Percentiles rank a stretch among this genome's conserved stretches.
Evolutionary conservation across 1,140 invertebrate species (phyloP).

Genomic region (Goniozus legneri): DNA sequence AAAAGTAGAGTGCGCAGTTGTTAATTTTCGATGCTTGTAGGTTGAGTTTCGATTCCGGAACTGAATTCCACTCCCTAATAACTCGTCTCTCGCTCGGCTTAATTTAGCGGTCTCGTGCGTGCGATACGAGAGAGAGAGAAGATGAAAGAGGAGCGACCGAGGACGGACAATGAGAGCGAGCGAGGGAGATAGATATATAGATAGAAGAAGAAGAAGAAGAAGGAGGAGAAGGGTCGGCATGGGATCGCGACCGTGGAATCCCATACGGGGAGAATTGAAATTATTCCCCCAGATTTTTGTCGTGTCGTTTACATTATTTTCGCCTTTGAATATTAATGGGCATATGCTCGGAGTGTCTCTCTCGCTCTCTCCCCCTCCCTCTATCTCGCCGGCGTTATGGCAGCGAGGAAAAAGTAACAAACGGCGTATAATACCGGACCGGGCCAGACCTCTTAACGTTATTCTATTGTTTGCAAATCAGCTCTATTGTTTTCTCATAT

Average conservation of each 20-base stretch:
- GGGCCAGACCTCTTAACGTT: conserved; percentile 57
- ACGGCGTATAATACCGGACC: conserved; percentile 54
- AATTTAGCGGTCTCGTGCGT: too few relatives aligned
- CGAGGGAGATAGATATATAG: conserved; percentile 2
- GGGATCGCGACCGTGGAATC: conserved; percentile 21
- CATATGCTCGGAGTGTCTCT: too few relatives aligned
- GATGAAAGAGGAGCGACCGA: conserved; percentile 3
- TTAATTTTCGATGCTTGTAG: too few relatives aligned
- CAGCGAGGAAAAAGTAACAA: conserved; percentile 52
- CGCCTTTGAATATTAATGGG: conserved; percentile 58
- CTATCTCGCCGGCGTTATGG: conserved; percentile 52
- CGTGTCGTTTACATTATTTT: conserved; percentile 57
- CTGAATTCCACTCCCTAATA: too few relatives aligned
- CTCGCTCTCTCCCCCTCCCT: too few relatives aligned
- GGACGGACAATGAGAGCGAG: conserved; percentile 13
- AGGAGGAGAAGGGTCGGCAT: conserved; percentile 1
- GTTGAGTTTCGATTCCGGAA: too few relatives aligned
- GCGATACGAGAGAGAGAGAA: conserved; percentile 4
- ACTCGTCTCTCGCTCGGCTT: too few relatives aligned
- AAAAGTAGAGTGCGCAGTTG: too few relatives aligned
- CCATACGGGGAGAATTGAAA: conserved; percentile 50
- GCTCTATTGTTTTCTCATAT: conserved; percentile 58
- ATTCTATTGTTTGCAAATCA: conserved; percentile 59
- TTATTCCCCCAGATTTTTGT: conserved; percentile 55
- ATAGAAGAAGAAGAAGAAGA: conserved; percentile 6